Conservation (phyloP, 2,113 vertebrate genomes). For the Anser cygnoides region DNA sequence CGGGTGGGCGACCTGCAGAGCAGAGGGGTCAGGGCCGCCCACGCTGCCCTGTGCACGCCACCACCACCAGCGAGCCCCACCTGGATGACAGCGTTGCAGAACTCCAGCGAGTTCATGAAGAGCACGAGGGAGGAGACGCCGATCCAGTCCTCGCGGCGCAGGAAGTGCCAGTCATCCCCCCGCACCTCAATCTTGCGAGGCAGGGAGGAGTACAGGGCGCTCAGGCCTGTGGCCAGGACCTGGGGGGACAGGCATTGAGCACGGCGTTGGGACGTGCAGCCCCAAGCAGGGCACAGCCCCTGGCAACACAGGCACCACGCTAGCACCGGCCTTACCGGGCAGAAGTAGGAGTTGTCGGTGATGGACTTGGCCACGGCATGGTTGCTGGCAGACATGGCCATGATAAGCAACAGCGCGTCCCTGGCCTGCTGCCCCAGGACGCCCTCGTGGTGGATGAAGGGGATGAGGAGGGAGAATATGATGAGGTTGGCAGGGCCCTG, state of each 20-base stretch:
- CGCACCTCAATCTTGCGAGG: constrained; percentile 94
- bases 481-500: constrained; percentile 88
- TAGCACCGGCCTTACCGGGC: constrained; percentile 81
- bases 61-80: constrained; percentile 10
- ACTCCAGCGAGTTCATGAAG: constrained; percentile 97
- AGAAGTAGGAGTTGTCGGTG: constrained; percentile 95
- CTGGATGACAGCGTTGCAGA: constrained; percentile 97
- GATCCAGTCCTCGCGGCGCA: constrained; percentile 94
- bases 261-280: too few relatives aligned
- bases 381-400: constrained; percentile 91
- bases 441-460: constrained; percentile 95
- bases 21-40: background rate
- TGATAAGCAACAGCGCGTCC: constrained; percentile 93
- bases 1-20: constrained; percentile 85
- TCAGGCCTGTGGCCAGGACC: constrained; percentile 96
- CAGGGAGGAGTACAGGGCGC: constrained; percentile 94
- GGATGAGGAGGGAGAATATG: constrained; percentile 94
- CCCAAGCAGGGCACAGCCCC: too few relatives aligned
- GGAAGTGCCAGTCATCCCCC: constrained; percentile 94
- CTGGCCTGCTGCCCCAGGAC: constrained; percentile 91
- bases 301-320: too few relatives aligned
- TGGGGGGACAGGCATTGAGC: constrained; percentile 40
- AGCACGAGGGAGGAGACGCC: constrained; percentile 90
- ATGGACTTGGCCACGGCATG: constrained; percentile 88
- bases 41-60: background rate